Evolutionary conservation across 2,113 vertebrate genomes (phyloP), one percentile per base, ranked within the genome.

Genomic region (Vidua chalybeata): DNA sequence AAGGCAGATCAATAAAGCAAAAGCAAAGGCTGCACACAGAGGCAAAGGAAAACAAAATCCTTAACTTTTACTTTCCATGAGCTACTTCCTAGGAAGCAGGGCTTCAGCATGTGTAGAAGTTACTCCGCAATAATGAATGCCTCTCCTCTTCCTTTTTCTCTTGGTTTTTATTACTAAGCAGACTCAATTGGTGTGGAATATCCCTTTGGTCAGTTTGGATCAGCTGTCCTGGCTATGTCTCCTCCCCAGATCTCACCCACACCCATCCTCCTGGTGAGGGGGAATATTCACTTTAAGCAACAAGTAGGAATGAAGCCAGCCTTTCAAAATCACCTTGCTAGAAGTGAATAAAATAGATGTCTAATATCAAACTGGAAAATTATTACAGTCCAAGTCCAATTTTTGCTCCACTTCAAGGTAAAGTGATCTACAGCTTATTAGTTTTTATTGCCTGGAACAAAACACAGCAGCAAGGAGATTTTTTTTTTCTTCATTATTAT

Each of bases 361-460:
- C 59, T 75, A 54, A 75, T 24, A 63, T 45, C 51, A 81, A 93
- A 91, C 6, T 39, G 30, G 74, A 27, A 84, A 94, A 94, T 86
- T 61, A 87, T 72, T 72, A 84, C 14, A 94, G 77, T 39, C 18
- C 27, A 63, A 87, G 54, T 31, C 76, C 16, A 43, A 17, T 78
- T 79, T 96, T 93, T 88, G n/a, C 84, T 89, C 24, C 48, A 80
- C n/a, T 84, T 91, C 66, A 77, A 37, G 67, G 43, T 80, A 92
- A 89, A 87, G 37, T 87, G 48, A 89, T 66, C 62, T 80, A 82
- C 46, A 54, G 30, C 19, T 91, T 94, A 91, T 75, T 89, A 64
- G 10, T 10, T 88, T 95, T 89, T 76, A 72, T 68, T 81, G 74
- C 49, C 30, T 89, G 37, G 21, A 90, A 95, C n/a, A 90, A 94